Evolutionary conservation across 2,888 invertebrate genomes (phyloP), one percentile per base, ranked within the genome.

Genomic region (Brachypterus glaber): DNA sequence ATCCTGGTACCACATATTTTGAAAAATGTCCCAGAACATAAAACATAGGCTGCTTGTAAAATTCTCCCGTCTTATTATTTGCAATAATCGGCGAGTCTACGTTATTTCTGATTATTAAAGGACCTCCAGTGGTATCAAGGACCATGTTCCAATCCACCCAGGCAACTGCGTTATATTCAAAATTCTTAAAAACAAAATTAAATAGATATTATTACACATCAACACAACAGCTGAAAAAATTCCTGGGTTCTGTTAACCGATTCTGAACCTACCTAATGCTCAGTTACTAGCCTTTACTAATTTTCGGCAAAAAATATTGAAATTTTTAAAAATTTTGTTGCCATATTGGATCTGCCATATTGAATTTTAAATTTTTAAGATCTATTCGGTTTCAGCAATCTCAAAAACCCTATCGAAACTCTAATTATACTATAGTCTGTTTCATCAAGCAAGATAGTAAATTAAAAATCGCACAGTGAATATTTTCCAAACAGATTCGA

Each of bases 81-180:
- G 79, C 72, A 37, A 82, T 66, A 33, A 91, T 77, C 0, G 89
- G 76, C 0, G 88, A 70, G 61, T 91, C 90, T 0, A 87, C 85
- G 50, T 71, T 75, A 63, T 88, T 86, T 2, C 70, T 56, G 0
- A 73, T 74, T 78, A 82, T 84, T 56, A 78, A 84, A 0, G 90
- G 90, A 2, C 88, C 87, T 13, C 89, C 90, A 0, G 55, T 44
- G 35, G 70, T 62, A 55, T 85, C 71, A 11, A 91, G 60, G 14
- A 77, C 79, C 27, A 90, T 64, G 60, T 92, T 91, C 89, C 89
- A 92, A 60, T 92, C 90, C 1, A 84, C 72, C 88, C 89, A 91
- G 1, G 84, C 89, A 73, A 71, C 24, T 8, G 18, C 17, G 9
- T 39, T 38, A 16, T 41, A 39, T 18, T 43, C 24, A 8, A 45